These are phyloP conservation scores for Nemoura dubitans DNA, from an alignment of 2,888 invertebrate species.

Conservation along the genomic window DNA sequence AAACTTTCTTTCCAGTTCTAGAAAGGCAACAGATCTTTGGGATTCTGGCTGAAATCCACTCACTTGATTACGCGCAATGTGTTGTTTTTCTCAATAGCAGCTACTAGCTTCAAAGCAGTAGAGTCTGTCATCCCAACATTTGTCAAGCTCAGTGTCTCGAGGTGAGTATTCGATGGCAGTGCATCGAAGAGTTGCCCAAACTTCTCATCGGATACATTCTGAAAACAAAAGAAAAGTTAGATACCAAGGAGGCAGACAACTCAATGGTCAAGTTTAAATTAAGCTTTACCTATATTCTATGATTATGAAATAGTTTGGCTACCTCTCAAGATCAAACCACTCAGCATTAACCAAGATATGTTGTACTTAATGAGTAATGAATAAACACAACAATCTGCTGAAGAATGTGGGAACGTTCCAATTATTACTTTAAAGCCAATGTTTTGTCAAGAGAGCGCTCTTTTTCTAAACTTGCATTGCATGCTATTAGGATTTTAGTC, in stretches of 20 bases:
- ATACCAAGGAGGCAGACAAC: conserved; percentile 13
- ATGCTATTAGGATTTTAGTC: too few relatives aligned
- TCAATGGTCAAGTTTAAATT: conserved; percentile 18
- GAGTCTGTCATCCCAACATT: conserved; percentile 94
- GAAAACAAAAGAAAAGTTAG: conserved; percentile 56
- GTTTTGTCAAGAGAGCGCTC: too few relatives aligned
- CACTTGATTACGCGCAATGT: conserved; percentile 83
- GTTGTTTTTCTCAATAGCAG: conserved; percentile 82
- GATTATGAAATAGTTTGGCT: conserved; percentile 21
- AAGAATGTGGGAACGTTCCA: not conserved
- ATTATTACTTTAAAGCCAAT: not conserved
- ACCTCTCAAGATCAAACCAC: not conserved
- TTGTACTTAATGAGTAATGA: not conserved
- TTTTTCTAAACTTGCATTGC: too few relatives aligned
- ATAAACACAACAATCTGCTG: not conserved
- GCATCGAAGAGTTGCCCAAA: conserved; percentile 89
- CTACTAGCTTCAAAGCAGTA: conserved; percentile 82
- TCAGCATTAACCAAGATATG: not conserved
- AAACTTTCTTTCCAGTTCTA: not conserved
- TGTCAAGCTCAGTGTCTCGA: conserved; percentile 90
- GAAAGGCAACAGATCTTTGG: not conserved
- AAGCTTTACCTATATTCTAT: not conserved
- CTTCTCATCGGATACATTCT: conserved; percentile 97
- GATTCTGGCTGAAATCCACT: conserved; percentile 51
- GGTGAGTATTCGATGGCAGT: conserved; percentile 86